Evolutionary conservation across 2,113 vertebrate genomes (phyloP).

Genomic region (Labeo rohita): DNA sequence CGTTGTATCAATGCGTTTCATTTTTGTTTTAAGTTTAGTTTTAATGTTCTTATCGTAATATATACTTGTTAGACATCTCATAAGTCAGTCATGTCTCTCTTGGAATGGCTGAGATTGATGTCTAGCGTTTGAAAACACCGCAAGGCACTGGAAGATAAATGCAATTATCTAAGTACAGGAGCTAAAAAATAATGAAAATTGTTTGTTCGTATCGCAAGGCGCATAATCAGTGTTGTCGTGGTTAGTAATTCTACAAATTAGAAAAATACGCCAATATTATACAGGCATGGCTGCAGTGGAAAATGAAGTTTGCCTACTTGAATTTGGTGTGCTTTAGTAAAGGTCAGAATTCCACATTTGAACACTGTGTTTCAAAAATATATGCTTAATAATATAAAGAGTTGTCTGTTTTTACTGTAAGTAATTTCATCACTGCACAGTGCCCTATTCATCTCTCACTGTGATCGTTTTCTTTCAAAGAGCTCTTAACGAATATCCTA

Average conservation of each 20-base stretch:
- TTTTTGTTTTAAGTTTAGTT: constrained; percentile 7
- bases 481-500: not conserved
- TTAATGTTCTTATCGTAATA: constrained; percentile 11
- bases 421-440: not conserved
- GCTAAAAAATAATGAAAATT: not conserved
- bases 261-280: not conserved
- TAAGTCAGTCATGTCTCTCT: not conserved
- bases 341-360: not conserved
- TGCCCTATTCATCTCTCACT: not conserved
- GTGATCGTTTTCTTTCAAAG: not conserved
- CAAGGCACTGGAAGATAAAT: not conserved
- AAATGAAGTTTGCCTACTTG: not conserved
- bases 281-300: not conserved
- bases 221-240: not conserved
- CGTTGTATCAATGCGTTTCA: not conserved
- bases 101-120: not conserved
- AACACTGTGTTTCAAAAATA: not conserved
- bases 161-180: not conserved
- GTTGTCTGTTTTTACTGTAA: not conserved
- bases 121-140: not conserved
- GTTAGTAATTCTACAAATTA: not conserved
- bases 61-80: not conserved
- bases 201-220: not conserved
- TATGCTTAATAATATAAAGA: not conserved
- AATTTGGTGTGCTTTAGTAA: not conserved